Evolutionary conservation across 2,113 vertebrate genomes (phyloP).

Genomic region (Barnardius zonarius): DNA sequence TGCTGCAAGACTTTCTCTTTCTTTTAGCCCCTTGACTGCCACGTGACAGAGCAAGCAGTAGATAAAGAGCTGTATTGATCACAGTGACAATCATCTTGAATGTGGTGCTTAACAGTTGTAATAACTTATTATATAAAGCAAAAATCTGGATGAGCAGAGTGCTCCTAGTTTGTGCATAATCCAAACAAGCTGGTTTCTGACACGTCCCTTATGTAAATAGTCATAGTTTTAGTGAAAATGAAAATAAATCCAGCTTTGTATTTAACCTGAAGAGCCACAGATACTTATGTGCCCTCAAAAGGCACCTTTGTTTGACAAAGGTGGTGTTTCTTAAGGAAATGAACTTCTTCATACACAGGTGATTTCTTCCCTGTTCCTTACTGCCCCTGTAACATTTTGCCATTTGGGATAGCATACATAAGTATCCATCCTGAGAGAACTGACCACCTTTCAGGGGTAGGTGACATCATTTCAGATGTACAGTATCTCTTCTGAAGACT

Average conservation of each 20-base stretch:
- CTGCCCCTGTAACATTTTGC: background rate
- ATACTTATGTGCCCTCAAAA: background rate
- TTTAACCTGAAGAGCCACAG: background rate
- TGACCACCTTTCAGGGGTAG: background rate
- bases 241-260: background rate
- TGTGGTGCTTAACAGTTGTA: background rate
- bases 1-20: constrained; percentile 6
- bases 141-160: background rate
- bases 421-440: background rate
- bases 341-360: background rate
- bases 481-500: background rate
- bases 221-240: background rate
- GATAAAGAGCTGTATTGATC: constrained; percentile 38
- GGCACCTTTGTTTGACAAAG: background rate
- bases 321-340: background rate
- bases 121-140: background rate
- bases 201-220: background rate
- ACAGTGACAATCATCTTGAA: background rate
- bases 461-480: background rate
- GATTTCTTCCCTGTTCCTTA: background rate
- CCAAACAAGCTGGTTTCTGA: background rate
- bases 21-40: constrained; percentile 53
- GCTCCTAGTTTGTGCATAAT: background rate
- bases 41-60: constrained; percentile 54
- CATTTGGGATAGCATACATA: background rate